phyloP scores from a whole-genome alignment of 2,888 invertebrate genomes.

The Penaeus monodon region DNA sequence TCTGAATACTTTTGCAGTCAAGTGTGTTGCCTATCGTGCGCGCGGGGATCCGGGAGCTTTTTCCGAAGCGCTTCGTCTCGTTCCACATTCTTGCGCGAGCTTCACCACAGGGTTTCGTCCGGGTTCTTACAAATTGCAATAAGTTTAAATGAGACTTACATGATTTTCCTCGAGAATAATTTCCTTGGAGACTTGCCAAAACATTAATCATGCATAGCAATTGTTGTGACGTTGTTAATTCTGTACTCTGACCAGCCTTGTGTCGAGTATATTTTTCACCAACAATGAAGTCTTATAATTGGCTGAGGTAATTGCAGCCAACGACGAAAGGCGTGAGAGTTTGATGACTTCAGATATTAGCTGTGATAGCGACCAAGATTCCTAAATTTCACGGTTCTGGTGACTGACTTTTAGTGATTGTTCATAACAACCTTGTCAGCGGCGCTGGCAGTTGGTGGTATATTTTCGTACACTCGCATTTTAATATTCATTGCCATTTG shows the following conservation, averaged over 20 bases:
- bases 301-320: slow-evolving; percentile 59
- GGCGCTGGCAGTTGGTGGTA: neutral
- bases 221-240: neutral
- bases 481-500: too few relatives aligned
- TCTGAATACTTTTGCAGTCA: slow-evolving; percentile 56
- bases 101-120: neutral
- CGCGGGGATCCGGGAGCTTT: neutral
- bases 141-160: too few relatives aligned
- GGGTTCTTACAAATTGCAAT: too few relatives aligned
- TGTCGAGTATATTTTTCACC: slow-evolving; percentile 54
- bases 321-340: slow-evolving; percentile 52
- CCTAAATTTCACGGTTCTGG: slow-evolving; percentile 37
- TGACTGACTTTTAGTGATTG: slow-evolving; percentile 50
- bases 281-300: slow-evolving; percentile 59
- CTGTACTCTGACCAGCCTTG: neutral
- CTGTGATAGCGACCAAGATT: slow-evolving; percentile 52
- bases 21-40: slow-evolving; percentile 42
- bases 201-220: too few relatives aligned
- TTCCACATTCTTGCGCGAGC: neutral
- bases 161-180: too few relatives aligned
- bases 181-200: too few relatives aligned
- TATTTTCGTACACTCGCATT: too few relatives aligned
- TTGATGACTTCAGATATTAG: slow-evolving; percentile 61
- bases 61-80: neutral
- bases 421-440: slow-evolving; percentile 1